A percentile compares a stretch with the other conserved stretches of the same genome.
Conservation (phyloP, 2,888 invertebrate genomes). For the Parelbella ahira region DNA sequence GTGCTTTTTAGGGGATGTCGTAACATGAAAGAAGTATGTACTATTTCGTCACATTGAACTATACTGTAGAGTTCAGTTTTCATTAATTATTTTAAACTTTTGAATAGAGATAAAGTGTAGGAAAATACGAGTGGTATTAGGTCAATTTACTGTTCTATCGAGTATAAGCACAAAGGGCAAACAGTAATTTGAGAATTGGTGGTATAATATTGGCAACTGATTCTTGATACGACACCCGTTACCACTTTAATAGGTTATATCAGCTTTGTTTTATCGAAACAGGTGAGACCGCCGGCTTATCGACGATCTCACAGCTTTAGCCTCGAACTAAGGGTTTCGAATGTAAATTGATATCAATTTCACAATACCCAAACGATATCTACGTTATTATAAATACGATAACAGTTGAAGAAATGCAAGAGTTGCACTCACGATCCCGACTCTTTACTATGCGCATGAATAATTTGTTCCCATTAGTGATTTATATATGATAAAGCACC, state of each 20-base stretch:
- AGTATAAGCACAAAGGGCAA: constrained; percentile 15
- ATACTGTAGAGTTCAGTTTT: no score
- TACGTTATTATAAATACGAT: constrained; percentile 40
- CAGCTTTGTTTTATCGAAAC: constrained; percentile 25
- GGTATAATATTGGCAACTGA: constrained; percentile 21
- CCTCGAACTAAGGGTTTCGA: constrained; percentile 24
- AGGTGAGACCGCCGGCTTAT: constrained; percentile 23
- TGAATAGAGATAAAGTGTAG: constrained; percentile 1
- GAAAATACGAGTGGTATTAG: constrained; percentile 13
- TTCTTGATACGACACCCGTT: constrained; percentile 21
- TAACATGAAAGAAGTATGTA: no score
- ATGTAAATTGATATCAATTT: constrained; percentile 25
- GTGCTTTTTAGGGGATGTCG: no score
- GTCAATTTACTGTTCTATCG: constrained; percentile 17
- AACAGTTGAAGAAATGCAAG: constrained; percentile 57
- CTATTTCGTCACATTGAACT: no score
- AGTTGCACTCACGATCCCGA: constrained; percentile 56
- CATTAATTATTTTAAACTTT: no score
- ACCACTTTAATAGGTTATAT: constrained; percentile 26
- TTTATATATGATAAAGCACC: constrained; percentile 69
- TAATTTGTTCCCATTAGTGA: constrained; percentile 73
- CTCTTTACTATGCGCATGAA: constrained; percentile 77
- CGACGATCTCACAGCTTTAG: constrained; percentile 13
- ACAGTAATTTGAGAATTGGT: constrained; percentile 22
- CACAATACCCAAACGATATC: constrained; percentile 21